phyloP scores from a whole-genome alignment of 2,888 invertebrate genomes.

The Metallyticus violacea region DNA sequence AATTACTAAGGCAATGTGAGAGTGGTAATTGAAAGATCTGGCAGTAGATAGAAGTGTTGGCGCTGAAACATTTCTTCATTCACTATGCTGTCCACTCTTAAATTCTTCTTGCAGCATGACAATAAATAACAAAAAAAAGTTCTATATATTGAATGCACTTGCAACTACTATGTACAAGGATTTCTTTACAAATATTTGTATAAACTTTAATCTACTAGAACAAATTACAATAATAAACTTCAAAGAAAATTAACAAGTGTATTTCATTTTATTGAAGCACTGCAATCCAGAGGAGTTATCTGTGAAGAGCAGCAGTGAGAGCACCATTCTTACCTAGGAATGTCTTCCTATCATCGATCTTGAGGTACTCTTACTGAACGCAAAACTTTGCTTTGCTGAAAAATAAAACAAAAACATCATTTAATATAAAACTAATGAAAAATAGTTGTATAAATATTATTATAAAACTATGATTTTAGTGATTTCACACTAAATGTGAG shows the following conservation, averaged over 20 bases:
- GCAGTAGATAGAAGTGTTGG: conserved; percentile 2
- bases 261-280: not conserved
- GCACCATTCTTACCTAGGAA: not conserved
- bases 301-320: not conserved
- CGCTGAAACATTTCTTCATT: not conserved
- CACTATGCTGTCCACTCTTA: not conserved
- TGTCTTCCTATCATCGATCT: conserved; percentile 52
- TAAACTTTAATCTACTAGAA: not conserved
- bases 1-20: conserved; percentile 12
- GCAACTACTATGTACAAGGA: not conserved
- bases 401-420: conserved; percentile 36
- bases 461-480: no score
- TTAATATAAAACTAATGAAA: not conserved
- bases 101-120: not conserved
- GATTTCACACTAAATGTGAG: not conserved
- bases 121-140: not conserved
- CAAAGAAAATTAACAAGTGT: not conserved
- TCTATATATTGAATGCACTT: not conserved
- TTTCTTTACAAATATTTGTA: conserved; percentile 7
- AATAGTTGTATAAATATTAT: not conserved
- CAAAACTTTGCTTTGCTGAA: conserved; percentile 75
- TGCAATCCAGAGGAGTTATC: not conserved
- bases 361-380: conserved; percentile 72
- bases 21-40: conserved; percentile 3
- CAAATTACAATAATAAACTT: not conserved